These are phyloP conservation scores for Tetrapedia diversipes DNA, from an alignment of 2,888 invertebrate genomes.

Conservation along the genomic window DNA sequence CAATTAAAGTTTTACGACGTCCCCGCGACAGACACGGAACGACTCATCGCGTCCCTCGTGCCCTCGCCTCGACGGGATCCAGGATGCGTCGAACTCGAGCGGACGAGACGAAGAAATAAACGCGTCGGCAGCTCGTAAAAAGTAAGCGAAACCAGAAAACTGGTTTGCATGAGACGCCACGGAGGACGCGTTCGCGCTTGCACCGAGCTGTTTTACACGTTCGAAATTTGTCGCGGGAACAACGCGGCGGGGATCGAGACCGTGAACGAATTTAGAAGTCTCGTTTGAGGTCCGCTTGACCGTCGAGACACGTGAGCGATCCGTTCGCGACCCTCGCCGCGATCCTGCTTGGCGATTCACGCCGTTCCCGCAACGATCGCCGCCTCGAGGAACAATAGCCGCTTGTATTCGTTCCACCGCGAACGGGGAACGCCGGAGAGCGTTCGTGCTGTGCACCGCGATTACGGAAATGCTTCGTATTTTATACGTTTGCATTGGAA, in stretches of 20 bases:
- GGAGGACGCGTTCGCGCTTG: slow-evolving; percentile 10
- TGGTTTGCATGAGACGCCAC: slow-evolving; percentile 42
- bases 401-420: not conserved
- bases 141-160: slow-evolving; percentile 44
- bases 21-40: slow-evolving; percentile 7
- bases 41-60: too few species aligned
- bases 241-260: not conserved
- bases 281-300: too few species aligned
- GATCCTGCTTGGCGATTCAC: slow-evolving; percentile 40
- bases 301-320: too few species aligned
- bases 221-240: slow-evolving; percentile 6
- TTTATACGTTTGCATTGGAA: slow-evolving; percentile 65
- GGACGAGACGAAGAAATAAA: slow-evolving; percentile 34
- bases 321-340: not conserved
- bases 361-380: slow-evolving; percentile 48
- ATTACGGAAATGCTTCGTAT: slow-evolving; percentile 65
- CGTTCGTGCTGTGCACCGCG: slow-evolving; percentile 47
- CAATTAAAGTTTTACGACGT: slow-evolving; percentile 40
- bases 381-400: slow-evolving; percentile 58
- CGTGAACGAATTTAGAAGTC: not conserved
- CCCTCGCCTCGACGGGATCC: too few species aligned
- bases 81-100: slow-evolving; percentile 21
- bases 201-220: not conserved
- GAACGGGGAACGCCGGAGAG: slow-evolving; percentile 44
- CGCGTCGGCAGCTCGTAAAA: slow-evolving; percentile 51